These are phyloP conservation scores for Resseliella maxima DNA, from an alignment of 2,888 invertebrate species.

Conservation along the genomic window DNA sequence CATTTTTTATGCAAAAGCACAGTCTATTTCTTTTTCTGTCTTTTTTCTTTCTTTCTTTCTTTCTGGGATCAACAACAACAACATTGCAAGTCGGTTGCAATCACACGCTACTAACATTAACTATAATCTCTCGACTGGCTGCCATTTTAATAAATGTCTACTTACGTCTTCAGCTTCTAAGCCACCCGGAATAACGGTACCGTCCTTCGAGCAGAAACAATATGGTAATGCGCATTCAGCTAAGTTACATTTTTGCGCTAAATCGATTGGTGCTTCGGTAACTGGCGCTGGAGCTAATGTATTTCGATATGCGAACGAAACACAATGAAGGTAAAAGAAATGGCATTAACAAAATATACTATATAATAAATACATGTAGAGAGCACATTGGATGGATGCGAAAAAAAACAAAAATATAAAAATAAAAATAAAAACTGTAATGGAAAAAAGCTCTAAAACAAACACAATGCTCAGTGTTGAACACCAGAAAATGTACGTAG, in stretches of 20 bases:
- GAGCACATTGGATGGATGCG: not conserved
- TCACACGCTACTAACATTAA: constrained; percentile 10
- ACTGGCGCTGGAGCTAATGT: constrained; percentile 79
- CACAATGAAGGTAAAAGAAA: constrained; percentile 25
- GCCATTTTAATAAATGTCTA: constrained; percentile 57
- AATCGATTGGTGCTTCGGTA: constrained; percentile 83
- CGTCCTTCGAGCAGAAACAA: constrained; percentile 93
- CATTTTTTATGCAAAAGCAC: constrained; percentile 35
- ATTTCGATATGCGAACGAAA: not conserved
- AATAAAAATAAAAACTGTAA: constrained; percentile 8
- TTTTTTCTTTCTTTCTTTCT: too few relatives aligned
- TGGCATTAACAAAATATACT: constrained; percentile 1
- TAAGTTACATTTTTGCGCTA: constrained; percentile 83
- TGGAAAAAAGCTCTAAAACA: constrained; percentile 53
- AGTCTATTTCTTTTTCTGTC: too few relatives aligned
- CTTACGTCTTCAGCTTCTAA: constrained; percentile 84
- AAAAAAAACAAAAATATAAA: not conserved
- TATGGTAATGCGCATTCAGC: constrained; percentile 84
- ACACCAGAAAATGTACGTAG: not conserved
- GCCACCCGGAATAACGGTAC: constrained; percentile 86
- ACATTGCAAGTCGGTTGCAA: not conserved
- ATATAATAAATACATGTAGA: too few relatives aligned
- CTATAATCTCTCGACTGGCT: constrained; percentile 27
- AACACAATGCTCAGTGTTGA: not conserved
- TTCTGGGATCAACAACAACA: constrained; percentile 9